Base-by-base conservation (phyloP, 2,888 invertebrate species). In the Hyposoter didymator region DNA sequence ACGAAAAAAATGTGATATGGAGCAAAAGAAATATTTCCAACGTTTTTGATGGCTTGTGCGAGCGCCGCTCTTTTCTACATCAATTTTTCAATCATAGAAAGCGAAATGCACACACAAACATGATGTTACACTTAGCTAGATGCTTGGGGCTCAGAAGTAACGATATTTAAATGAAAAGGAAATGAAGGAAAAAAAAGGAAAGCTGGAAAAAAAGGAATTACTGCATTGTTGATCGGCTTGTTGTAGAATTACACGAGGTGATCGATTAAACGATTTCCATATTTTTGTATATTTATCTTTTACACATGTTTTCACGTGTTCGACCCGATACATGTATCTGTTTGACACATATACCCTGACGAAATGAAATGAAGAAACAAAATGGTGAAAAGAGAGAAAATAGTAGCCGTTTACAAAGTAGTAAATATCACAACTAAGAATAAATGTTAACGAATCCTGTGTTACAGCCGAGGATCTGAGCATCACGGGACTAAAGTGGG, bases 401-500 rank as follows among this genome's bases (percentile, higher is more conserved):
- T 64, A n/a, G 62, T 75, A 64, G 45, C 47, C 32, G 67, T 81
- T 70, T 69, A 70, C 66, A 76, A 87, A 73, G 69, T 78, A 73
- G 80, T 84, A 62, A 78, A 69, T 78, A 49, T 80, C 35, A 79
- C 78, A 84, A 84, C 87, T 89, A 88, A 89, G 90, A 91, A 92
- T 92, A 91, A 90, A 91, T 89, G 88, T 89, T 89, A 90, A 90
- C 55, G 74, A 91, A 90, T 89, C 89, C 84, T 94, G 91, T 94
- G 94, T 95, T 95, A 93, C 95, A 95, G 95, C 95, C 87, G 95
- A 95, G 95, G 97, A 97, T 95, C 95, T 97, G 94, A 96, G 96
- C 94, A 96, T 96, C 95, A 96, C 95, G 94, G 97, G 93, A 95
- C 96, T 95, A 95, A 94, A 94, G 95, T 94, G 95, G 96, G 91